Conservation (phyloP, 2,797 vertebrate genomes). For the Neosalanx taihuensis region DNA sequence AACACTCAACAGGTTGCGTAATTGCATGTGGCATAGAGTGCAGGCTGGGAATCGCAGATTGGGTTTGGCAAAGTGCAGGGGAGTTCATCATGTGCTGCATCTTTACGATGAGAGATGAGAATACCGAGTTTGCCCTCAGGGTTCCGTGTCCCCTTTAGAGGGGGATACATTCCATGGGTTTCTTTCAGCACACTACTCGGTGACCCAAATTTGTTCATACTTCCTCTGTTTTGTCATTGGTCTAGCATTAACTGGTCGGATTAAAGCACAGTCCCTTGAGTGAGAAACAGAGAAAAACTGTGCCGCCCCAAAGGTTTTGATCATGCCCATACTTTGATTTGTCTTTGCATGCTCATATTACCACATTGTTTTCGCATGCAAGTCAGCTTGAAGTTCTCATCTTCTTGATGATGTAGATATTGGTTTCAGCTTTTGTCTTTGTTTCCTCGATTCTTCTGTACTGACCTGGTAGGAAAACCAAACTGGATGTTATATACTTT, state of each 20-base stretch:
- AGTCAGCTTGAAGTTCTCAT: no score
- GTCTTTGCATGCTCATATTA: no score
- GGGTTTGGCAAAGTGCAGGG: constrained; percentile 47
- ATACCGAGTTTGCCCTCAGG: constrained; percentile 49
- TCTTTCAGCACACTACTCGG: constrained; percentile 39
- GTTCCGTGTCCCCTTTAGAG: constrained; percentile 38
- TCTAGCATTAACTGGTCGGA: background rate
- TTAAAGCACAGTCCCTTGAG: background rate
- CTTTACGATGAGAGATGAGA: constrained; percentile 63
- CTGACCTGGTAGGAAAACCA: background rate
- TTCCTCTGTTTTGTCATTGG: constrained; percentile 5
- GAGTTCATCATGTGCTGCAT: constrained; percentile 46
- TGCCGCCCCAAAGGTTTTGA: no score
- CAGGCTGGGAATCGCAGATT: constrained; percentile 63
- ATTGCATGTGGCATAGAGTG: constrained; percentile 66
- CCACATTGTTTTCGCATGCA: no score
- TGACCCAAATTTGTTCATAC: constrained; percentile 34
- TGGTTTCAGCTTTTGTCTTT: background rate
- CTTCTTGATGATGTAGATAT: no score
- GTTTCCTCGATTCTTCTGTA: background rate
- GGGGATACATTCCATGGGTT: constrained; percentile 30
- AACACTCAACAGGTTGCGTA: constrained; percentile 80
- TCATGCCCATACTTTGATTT: no score
- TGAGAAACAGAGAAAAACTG: no score
- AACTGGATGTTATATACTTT: background rate